phyloP scores from a whole-genome alignment of 2,888 invertebrate species.

The Hymenopus coronatus region DNA sequence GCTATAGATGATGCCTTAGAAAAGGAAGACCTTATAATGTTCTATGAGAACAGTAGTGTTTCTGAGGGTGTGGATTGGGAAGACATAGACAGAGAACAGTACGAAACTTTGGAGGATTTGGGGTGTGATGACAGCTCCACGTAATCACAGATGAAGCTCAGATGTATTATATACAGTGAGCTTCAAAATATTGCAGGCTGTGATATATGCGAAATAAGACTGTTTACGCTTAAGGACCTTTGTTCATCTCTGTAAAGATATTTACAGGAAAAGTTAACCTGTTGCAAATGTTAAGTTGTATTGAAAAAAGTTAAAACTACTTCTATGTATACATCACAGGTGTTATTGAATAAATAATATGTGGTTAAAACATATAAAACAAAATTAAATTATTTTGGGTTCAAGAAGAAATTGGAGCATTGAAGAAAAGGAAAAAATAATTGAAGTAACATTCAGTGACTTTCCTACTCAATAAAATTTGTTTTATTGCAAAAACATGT shows the following conservation, averaged over 20 bases:
- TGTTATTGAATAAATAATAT: neutral
- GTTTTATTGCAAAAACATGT: too few relatives aligned
- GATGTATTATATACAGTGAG: neutral
- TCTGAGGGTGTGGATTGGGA: neutral
- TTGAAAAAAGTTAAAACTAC: neutral
- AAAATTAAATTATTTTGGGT: too few relatives aligned
- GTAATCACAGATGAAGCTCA: neutral
- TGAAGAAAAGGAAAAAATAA: too few relatives aligned
- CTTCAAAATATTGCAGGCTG: neutral
- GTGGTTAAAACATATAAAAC: neutral
- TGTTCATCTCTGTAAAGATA: neutral
- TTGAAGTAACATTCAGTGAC: too few relatives aligned
- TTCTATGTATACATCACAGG: neutral
- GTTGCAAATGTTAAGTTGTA: neutral
- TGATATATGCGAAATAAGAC: neutral
- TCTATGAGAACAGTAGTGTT: neutral
- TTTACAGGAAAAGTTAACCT: neutral
- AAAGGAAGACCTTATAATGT: neutral
- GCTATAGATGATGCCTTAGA: neutral
- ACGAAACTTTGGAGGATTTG: conserved; percentile 5
- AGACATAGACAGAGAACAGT: conserved; percentile 1
- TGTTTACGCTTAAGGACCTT: neutral
- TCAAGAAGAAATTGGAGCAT: too few relatives aligned
- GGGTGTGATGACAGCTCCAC: neutral
- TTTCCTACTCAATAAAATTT: too few relatives aligned